Evolutionary conservation across 2,113 vertebrate genomes (phyloP).

Genomic region (Thamnophis sirtalis): DNA sequence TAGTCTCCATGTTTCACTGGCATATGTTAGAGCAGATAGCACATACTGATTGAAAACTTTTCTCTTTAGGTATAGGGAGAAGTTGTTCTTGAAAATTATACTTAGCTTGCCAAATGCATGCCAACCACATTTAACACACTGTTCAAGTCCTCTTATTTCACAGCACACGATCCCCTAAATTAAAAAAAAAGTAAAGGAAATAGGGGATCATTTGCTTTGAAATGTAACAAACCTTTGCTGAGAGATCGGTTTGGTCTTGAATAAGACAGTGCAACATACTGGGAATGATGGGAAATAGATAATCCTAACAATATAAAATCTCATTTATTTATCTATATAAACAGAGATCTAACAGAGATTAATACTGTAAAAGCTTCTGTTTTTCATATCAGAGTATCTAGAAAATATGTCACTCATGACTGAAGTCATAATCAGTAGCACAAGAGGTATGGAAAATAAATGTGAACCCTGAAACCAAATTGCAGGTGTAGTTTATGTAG

Average conservation of each 20-base stretch:
- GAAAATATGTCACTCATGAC: neutral
- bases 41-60: too few species aligned
- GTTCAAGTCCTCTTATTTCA: neutral
- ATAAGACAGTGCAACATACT: neutral
- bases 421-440: neutral
- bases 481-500: neutral
- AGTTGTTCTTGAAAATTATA: neutral
- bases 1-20: too few species aligned
- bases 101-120: neutral
- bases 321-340: neutral
- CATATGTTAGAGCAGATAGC: too few species aligned
- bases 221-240: neutral
- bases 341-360: neutral
- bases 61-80: too few species aligned
- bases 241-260: neutral
- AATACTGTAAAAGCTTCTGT: neutral
- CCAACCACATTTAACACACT: neutral
- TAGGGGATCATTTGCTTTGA: neutral
- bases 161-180: neutral
- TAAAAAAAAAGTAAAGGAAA: neutral
- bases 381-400: neutral
- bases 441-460: neutral
- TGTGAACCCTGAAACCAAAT: neutral
- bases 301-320: neutral
- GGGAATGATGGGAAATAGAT: neutral